A percentile compares a stretch with the other conserved stretches of the same genome.
Conservation (phyloP, 2,797 vertebrate genomes). For the Vireo griseus region DNA sequence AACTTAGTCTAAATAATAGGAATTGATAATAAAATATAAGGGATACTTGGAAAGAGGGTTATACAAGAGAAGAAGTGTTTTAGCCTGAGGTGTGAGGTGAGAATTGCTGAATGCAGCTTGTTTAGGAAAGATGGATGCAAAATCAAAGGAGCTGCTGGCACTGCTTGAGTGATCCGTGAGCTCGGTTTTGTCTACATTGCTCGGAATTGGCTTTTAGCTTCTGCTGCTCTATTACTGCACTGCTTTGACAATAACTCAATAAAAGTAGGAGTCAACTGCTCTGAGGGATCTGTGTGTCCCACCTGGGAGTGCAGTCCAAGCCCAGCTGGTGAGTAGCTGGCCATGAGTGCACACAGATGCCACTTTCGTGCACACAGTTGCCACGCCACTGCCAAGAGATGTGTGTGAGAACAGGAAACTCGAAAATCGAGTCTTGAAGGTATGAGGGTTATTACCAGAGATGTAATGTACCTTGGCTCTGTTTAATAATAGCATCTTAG, state of each 20-base stretch:
- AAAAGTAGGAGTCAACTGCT: not conserved
- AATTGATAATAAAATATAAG: not conserved
- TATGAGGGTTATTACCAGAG: not conserved
- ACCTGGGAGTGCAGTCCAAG: not conserved
- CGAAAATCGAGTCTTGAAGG: not conserved
- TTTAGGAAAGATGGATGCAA: not conserved
- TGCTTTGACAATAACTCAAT: not conserved
- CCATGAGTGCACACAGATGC: not conserved
- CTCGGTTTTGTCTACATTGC: rapidly evolving
- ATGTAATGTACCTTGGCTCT: not conserved
- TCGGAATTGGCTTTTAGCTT: not conserved
- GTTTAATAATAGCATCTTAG: not conserved
- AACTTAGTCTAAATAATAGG: not conserved
- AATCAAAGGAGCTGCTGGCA: not conserved
- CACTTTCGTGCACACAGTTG: not conserved
- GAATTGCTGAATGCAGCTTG: not conserved
- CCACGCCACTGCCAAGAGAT: not conserved
- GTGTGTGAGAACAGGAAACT: not conserved
- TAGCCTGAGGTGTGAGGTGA: not conserved
- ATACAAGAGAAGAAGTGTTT: not conserved
- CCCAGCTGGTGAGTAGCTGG: not conserved
- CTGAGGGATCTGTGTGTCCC: not conserved
- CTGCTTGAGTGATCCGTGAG: not conserved
- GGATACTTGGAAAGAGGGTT: not conserved
- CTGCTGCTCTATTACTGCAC: not conserved